phyloP scores from a whole-genome alignment of 2,113 vertebrate species.

The Lophotis ruficrista region DNA sequence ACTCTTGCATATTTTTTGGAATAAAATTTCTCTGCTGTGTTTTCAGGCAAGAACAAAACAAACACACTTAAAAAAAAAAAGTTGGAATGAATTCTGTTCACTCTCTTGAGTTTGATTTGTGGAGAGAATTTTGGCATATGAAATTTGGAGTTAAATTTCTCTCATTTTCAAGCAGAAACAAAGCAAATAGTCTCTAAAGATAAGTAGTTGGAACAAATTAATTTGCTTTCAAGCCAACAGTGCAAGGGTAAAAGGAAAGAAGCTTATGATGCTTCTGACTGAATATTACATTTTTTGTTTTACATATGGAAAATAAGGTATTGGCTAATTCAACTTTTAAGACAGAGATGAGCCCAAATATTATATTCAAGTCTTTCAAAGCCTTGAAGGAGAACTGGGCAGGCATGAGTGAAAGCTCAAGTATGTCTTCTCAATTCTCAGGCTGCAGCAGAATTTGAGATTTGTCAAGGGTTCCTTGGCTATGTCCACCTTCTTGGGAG shows the following conservation, averaged over 20 bases:
- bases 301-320: not conserved
- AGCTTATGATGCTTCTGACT: not conserved
- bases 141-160: not conserved
- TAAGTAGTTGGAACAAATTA: not conserved
- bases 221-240: not conserved
- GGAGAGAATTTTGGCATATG: not conserved
- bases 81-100: not conserved
- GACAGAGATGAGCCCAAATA: not conserved
- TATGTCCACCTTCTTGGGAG: not conserved
- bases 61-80: not conserved
- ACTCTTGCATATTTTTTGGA: not conserved
- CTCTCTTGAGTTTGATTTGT: not conserved
- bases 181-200: not conserved
- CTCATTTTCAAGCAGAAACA: slow-evolving; percentile 7
- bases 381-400: not conserved
- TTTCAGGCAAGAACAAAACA: not conserved
- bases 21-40: not conserved
- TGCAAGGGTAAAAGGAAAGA: not conserved
- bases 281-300: not conserved
- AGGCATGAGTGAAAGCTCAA: not conserved
- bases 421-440: not conserved
- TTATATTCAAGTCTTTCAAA: not conserved
- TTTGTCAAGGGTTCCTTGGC: not conserved
- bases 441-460: not conserved
- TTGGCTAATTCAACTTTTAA: not conserved